Evolutionary conservation across 1,140 invertebrate species (phyloP).

Genomic region (Cephus cinctus): DNA sequence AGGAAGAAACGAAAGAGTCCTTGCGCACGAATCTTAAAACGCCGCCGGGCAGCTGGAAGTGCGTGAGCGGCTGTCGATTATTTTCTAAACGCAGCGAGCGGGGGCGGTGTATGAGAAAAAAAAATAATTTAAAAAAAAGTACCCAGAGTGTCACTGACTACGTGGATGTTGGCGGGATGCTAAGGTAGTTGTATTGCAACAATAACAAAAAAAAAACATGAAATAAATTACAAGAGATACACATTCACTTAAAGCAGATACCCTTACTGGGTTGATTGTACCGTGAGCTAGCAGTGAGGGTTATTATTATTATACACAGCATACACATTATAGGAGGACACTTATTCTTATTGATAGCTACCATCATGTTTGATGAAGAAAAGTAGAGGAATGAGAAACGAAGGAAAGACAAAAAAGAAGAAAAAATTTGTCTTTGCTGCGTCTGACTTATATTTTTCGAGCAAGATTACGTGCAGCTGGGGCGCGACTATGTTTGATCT

Average conservation of each 20-base stretch:
- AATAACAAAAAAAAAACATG: too few relatives aligned
- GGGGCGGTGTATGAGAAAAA: conserved; percentile 38
- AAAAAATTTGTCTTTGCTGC: conserved; percentile 36
- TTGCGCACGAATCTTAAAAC: conserved; percentile 24
- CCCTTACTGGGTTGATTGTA: too few relatives aligned
- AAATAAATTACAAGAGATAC: too few relatives aligned
- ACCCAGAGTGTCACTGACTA: not conserved
- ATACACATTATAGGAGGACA: not conserved
- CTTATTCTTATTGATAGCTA: conserved; percentile 1
- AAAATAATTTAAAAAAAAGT: conserved; percentile 39
- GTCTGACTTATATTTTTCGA: conserved; percentile 51
- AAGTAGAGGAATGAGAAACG: conserved; percentile 18
- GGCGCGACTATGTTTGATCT: too few relatives aligned
- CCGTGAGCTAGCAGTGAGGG: too few relatives aligned
- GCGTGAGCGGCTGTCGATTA: conserved; percentile 47
- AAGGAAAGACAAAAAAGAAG: conserved; percentile 23
- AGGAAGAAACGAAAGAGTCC: too few relatives aligned
- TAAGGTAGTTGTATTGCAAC: too few relatives aligned
- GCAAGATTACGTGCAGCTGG: conserved; percentile 30
- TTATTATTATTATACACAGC: too few relatives aligned
- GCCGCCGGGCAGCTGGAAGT: conserved; percentile 30
- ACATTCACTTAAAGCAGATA: too few relatives aligned
- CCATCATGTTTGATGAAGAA: conserved; percentile 31
- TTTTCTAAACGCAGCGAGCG: conserved; percentile 51
- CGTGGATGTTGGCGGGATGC: too few relatives aligned